Percentiles rank a stretch among this genome's conserved stretches.
phyloP scores from a whole-genome alignment of 2,888 invertebrate genomes.

The Cephus pygmeus region DNA sequence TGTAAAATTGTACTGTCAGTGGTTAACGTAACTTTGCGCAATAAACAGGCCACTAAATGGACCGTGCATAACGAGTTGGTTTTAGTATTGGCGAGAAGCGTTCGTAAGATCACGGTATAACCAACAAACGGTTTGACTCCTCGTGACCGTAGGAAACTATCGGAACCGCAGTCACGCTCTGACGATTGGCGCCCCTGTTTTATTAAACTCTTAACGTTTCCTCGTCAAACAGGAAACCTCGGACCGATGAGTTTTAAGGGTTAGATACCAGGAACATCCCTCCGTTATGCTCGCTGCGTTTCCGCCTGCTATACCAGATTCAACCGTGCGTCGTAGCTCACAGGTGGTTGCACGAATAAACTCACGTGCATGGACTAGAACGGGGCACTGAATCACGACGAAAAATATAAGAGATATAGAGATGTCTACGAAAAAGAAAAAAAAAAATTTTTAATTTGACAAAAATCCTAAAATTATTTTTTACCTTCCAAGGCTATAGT shows the following conservation, averaged over 20 bases:
- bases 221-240: slow-evolving; percentile 45
- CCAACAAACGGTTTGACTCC: slow-evolving; percentile 26
- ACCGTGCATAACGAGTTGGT: slow-evolving; percentile 9
- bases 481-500: background rate
- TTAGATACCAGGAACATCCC: slow-evolving; percentile 41
- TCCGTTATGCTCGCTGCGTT: slow-evolving; percentile 45
- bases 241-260: slow-evolving; percentile 46
- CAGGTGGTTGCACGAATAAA: slow-evolving; percentile 3
- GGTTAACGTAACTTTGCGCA: background rate
- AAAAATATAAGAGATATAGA: background rate
- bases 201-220: slow-evolving; percentile 40
- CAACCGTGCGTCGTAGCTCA: background rate
- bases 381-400: background rate
- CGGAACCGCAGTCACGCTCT: slow-evolving; percentile 37
- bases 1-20: background rate
- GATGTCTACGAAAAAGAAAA: background rate
- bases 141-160: slow-evolving; percentile 15
- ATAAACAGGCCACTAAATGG: slow-evolving; percentile 14
- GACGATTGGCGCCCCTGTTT: slow-evolving; percentile 35
- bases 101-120: slow-evolving; percentile 25
- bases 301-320: slow-evolving; percentile 29
- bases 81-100: slow-evolving; percentile 7
- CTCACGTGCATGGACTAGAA: background rate
- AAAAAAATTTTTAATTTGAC: too few species aligned
- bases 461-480: too few species aligned